Evolutionary conservation across 2,888 invertebrate species (phyloP), one percentile per base, ranked within the genome.

Genomic region (Nemotelus pantherinus): DNA sequence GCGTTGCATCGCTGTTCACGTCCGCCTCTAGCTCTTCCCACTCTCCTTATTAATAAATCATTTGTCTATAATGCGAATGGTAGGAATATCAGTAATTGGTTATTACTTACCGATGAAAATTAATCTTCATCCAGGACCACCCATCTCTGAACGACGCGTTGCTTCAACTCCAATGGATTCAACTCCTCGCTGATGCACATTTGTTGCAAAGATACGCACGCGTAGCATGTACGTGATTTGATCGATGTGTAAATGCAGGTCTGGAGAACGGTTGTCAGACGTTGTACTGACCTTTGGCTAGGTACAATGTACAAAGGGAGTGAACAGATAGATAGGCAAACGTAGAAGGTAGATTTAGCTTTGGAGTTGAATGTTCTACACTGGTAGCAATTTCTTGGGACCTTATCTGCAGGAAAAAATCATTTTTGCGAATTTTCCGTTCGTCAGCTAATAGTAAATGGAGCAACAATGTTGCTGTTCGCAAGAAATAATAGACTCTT

Each of bases 51-150:
- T 63, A 63, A 75, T 75, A 75, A 75, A 75, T 75, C 75, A 75
- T 50, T 64, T 50, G 75, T 64, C 44, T 63, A 63, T 64, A 64
- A 64, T 63, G 50, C 63, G 76, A 63, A 25, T 25, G 25, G 25
- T 25, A 25, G 25, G 25, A 25, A 76, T 64, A 60, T 71, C 68
- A 63, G 53, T 64, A 76, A 70, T 63, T 76, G 78, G 70, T 78
- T 76, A 78, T 78, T 76, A 48, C 63, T 78, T 63, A 6, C 76
- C 60, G 57, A 78, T 64, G 78, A 70, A 76, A 78, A 78, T 76
- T 71, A 76, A 76, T 78, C 76, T 76, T 71, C 58, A 68, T 60
- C 71, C 57, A 48, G 60, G 78, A 78, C 78, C 78, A 78, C 78
- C 78, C 78, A 78, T 60, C 76, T 71, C 58, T 63, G 60, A 47